Evolutionary conservation across 2,888 invertebrate species (phyloP).

Genomic region (Parnassius orleans): DNA sequence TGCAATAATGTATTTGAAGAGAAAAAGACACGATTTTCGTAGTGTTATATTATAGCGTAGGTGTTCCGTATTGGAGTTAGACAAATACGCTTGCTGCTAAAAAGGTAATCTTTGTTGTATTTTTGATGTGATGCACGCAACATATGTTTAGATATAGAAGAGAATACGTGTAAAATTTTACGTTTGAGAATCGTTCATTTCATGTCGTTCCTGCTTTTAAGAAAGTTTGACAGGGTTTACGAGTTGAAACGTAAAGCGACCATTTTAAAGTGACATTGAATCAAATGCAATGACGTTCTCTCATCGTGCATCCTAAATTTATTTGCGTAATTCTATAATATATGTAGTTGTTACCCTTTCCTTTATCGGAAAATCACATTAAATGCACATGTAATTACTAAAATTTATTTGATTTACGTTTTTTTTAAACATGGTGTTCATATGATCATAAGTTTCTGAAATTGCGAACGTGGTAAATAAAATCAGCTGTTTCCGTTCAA

Average conservation of each 20-base stretch:
- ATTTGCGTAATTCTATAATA: conserved; percentile 33
- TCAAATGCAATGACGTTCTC: conserved; percentile 11
- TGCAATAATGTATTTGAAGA: conserved; percentile 80
- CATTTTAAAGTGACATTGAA: conserved; percentile 37
- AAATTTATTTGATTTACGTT: no score
- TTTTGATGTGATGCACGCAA: conserved; percentile 35
- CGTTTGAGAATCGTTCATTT: conserved; percentile 14
- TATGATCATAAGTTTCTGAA: background rate
- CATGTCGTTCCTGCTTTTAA: conserved; percentile 42
- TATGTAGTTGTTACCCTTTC: background rate
- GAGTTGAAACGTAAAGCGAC: conserved; percentile 37
- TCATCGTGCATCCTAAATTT: conserved; percentile 29
- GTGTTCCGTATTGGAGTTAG: conserved; percentile 67
- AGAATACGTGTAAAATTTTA: conserved; percentile 17
- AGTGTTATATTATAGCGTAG: conserved; percentile 81
- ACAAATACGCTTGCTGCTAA: conserved; percentile 60
- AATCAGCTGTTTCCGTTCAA: conserved; percentile 22
- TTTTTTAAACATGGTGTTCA: no score
- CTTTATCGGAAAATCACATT: background rate
- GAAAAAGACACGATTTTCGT: conserved; percentile 75
- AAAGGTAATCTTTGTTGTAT: conserved; percentile 64
- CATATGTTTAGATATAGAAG: conserved; percentile 57
- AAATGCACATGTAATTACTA: background rate
- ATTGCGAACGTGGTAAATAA: conserved; percentile 20
- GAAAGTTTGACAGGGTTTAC: conserved; percentile 50